Base-by-base conservation (phyloP, 2,888 invertebrate species). In the Gnatocerus cornutus region DNA sequence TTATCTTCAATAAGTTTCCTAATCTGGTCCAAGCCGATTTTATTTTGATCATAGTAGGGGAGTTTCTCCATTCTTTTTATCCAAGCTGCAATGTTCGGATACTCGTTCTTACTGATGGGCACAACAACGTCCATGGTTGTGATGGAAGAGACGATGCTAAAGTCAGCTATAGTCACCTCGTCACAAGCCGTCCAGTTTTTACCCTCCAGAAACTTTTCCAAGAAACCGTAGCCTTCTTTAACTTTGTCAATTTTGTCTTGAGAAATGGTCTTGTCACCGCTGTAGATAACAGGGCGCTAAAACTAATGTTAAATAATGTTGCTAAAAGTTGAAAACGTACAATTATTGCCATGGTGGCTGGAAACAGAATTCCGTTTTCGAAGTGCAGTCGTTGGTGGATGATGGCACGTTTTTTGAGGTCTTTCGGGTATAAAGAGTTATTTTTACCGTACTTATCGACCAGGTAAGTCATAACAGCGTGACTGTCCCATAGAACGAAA, bases 351-450 rank as follows among this genome's bases (percentile, higher is more conserved):
- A 69, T 71, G 41, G 87, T 76, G 12, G 84, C 80, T 52, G 86
- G 82, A 71, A 88, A 89, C 1, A 89, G 81, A 8, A 85, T 83
- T 3, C 87, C 87, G 59, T 84, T 84, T 68, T 90, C 87, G 74
- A 87, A 89, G 78, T 88, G 85, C 59, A 90, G 76, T 53, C 86
- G 82, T 74, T 89, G 88, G 77, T 90, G 86, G 27, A 90, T 81
- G n/a, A 84, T 77, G 0, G 88, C 88, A 39, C 90, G 82, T 59
- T 80, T 82, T 59, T 85, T 79, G 0, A 86, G 77, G 74, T 90
- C 88, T 74, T 86, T 87, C 0, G 90, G 88, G 78, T 90, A 90
- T 1, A 90, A 81, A 4, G 82, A 74, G 75, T 88, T 87, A 73
- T 85, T 82, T 66, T 86, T 84, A 0, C 84, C 88, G 76, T 89